Evolutionary conservation across 2,113 vertebrate genomes (phyloP).

Genomic region (Phyllostomus hastatus): DNA sequence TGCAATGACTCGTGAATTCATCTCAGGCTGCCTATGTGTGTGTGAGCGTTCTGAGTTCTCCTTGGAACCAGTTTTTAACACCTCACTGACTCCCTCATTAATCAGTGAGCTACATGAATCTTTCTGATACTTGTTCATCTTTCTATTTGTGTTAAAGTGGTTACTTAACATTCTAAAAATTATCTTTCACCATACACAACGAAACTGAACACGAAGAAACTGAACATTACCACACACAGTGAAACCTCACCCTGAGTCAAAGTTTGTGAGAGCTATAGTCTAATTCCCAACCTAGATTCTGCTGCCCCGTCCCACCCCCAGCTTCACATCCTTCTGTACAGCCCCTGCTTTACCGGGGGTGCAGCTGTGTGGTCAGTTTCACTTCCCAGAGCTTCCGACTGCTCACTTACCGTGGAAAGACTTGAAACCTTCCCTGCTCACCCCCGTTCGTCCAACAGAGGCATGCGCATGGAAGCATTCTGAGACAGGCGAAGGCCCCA

Average conservation of each 20-base stretch:
- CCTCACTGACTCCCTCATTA: not conserved
- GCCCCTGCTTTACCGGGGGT: not conserved
- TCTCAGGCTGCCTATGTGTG: not conserved
- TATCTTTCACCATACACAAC: not conserved
- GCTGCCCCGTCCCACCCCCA: not conserved
- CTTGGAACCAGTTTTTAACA: not conserved
- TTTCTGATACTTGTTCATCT: not conserved
- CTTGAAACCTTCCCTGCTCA: not conserved
- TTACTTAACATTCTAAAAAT: not conserved
- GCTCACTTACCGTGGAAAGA: not conserved
- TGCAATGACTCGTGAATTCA: not conserved
- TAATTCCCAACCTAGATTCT: not conserved
- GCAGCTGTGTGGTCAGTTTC: not conserved
- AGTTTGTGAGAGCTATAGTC: not conserved
- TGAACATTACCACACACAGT: too few species aligned
- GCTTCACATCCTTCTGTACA: not conserved
- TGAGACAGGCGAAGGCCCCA: not conserved
- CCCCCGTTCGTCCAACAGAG: not conserved
- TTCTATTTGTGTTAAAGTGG: not conserved
- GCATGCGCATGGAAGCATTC: too few species aligned
- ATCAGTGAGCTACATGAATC: not conserved
- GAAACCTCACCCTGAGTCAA: not conserved
- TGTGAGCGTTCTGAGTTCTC: not conserved
- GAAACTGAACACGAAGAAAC: not conserved
- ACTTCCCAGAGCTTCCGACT: not conserved